These are phyloP conservation scores for human DNA, from an alignment of 2,113 vertebrate genomes.

Conservation along the genomic window GRCh38 chr13:60889001-60889500, in stretches of 20 bases:
- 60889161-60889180: not conserved
- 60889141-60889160: not conserved
- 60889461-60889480: not conserved
- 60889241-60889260: not conserved
- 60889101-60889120: not conserved
- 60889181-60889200: not conserved
- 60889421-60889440: not conserved
- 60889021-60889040: not conserved
- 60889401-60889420: constrained; percentile 5
- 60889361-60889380: not conserved
- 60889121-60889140: not conserved
- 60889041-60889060: constrained; percentile 13
- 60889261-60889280: not conserved
- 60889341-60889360: not conserved
- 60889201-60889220: not conserved
- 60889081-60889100: not conserved
- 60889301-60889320: not conserved
- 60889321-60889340: not conserved
- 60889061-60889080: not conserved
- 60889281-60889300: not conserved
- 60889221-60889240: not conserved
- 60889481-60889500: not conserved
- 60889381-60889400: not conserved
- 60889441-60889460: not conserved
- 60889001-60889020: not conserved